Evolutionary conservation across 2,888 invertebrate genomes (phyloP).

Genomic region (Eutolmus rufibarbis): DNA sequence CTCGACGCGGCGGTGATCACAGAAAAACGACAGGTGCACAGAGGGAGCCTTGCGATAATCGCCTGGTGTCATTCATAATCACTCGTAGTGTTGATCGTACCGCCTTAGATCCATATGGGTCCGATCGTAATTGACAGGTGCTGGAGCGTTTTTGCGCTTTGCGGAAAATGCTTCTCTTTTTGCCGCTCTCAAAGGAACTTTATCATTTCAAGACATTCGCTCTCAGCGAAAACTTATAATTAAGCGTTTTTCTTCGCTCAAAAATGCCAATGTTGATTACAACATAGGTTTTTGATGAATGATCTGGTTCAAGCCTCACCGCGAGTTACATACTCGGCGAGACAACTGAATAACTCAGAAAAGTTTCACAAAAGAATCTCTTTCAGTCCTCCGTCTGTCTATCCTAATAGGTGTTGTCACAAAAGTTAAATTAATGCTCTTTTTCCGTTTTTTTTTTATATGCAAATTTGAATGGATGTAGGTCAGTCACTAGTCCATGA

Average conservation of each 20-base stretch:
- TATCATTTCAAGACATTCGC: neutral
- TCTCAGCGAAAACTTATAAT: neutral
- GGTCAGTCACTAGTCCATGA: neutral
- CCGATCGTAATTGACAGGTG: constrained; percentile 12
- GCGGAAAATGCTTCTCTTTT: neutral
- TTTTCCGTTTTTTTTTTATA: neutral
- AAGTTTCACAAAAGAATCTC: neutral
- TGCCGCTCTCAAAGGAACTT: neutral
- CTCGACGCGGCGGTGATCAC: neutral
- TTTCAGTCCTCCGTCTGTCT: neutral
- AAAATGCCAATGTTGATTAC: constrained; percentile 27
- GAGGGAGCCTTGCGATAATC: neutral
- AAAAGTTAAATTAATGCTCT: neutral
- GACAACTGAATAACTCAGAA: neutral
- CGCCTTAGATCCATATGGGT: neutral
- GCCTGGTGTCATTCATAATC: constrained; percentile 6
- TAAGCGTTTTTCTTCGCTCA: neutral
- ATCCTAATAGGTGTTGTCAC: neutral
- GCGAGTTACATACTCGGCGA: neutral
- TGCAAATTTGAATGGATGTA: neutral
- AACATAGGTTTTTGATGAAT: constrained; percentile 18
- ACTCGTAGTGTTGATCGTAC: neutral
- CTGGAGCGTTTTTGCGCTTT: constrained; percentile 5
- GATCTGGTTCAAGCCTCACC: neutral
- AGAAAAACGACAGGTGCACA: neutral